Percentiles rank a stretch among this genome's conserved stretches.
These are phyloP conservation scores for Odontamblyopus rebecca DNA, from an alignment of 2,797 vertebrate species.

Conservation along the genomic window DNA sequence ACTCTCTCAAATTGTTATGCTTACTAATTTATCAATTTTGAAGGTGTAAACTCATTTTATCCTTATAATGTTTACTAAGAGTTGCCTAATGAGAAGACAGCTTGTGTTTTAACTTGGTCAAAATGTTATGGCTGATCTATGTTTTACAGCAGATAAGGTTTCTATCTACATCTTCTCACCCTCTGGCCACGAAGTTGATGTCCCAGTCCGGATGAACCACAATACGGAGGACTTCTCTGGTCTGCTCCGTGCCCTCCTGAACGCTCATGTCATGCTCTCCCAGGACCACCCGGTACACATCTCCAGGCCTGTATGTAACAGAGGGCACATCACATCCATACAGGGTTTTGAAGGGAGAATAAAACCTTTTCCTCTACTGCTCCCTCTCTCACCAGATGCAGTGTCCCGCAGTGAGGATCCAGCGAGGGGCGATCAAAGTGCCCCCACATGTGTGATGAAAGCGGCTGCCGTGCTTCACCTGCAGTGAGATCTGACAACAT, in stretches of 20 bases:
- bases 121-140: background rate
- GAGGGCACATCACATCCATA: background rate
- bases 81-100: too few species aligned
- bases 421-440: constrained; percentile 76
- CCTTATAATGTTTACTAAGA: background rate
- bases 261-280: constrained; percentile 76
- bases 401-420: constrained; percentile 85
- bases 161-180: constrained; percentile 61
- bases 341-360: background rate
- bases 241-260: constrained; percentile 78
- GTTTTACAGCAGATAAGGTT: background rate
- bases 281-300: constrained; percentile 80
- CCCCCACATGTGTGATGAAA: constrained; percentile 82
- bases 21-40: background rate
- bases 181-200: constrained; percentile 66
- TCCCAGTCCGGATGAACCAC: constrained; percentile 81
- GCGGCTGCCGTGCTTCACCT: constrained; percentile 77
- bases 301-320: constrained; percentile 58
- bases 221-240: constrained; percentile 74
- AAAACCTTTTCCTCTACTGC: background rate
- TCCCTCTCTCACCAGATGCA: constrained; percentile 77
- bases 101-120: background rate
- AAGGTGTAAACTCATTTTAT: background rate
- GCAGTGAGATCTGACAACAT: constrained; percentile 76
- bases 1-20: too few species aligned